Evolutionary conservation across 1,140 invertebrate genomes (phyloP).

Genomic region (Harlomillsia oculata): DNA sequence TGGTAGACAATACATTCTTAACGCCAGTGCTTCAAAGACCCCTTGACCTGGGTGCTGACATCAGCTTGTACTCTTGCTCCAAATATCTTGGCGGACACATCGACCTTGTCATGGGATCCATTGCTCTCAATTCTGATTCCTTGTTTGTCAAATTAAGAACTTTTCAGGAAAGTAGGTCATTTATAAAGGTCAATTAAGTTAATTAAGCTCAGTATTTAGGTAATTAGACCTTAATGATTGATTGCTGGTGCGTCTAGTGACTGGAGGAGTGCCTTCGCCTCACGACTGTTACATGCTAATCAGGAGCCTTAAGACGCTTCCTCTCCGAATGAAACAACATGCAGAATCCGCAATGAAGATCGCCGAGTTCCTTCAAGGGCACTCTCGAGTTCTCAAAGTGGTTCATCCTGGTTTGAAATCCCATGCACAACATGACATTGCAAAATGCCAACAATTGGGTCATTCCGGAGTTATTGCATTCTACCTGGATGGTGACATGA

Average conservation of each 20-base stretch:
- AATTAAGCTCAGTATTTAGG: too few relatives aligned
- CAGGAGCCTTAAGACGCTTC: slow-evolving; percentile 53
- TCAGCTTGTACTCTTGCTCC: slow-evolving; percentile 52
- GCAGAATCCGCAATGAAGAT: slow-evolving; percentile 49
- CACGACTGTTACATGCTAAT: slow-evolving; percentile 56
- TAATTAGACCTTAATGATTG: too few relatives aligned
- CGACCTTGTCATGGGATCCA: slow-evolving; percentile 54
- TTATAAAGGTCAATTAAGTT: too few relatives aligned
- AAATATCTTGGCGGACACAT: slow-evolving; percentile 61
- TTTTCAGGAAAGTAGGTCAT: slow-evolving; percentile 39
- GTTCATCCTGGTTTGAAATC: slow-evolving; percentile 49
- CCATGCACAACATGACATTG: slow-evolving; percentile 53
- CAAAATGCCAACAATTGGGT: slow-evolving; percentile 49
- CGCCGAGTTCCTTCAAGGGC: slow-evolving; percentile 48
- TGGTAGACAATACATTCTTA: slow-evolving; percentile 59
- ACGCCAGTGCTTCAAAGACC: slow-evolving; percentile 51
- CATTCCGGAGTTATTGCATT: slow-evolving; percentile 53
- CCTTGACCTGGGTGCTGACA: slow-evolving; percentile 51
- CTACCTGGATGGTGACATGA: slow-evolving; percentile 47
- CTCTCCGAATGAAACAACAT: slow-evolving; percentile 52
- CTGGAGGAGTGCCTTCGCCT: slow-evolving; percentile 53
- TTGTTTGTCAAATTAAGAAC: slow-evolving; percentile 45
- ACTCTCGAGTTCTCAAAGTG: slow-evolving; percentile 48
- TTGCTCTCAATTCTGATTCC: slow-evolving; percentile 44
- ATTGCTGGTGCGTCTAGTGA: slow-evolving; percentile 40